Conservation (phyloP, 1,140 invertebrate species). For the Apis mellifera region Amel_HAv3.1 CM009934.2:11412501-11413000, state of each 20-base stretch:
- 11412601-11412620: neutral
- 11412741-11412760: constrained; percentile 38
- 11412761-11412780: constrained; percentile 62
- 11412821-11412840: constrained; percentile 6
- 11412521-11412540: neutral
- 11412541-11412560: neutral
- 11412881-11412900: constrained; percentile 54
- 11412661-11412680: constrained; percentile 82
- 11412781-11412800: constrained; percentile 76
- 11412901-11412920: constrained; percentile 61
- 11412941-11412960: neutral
- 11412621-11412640: constrained; percentile 3
- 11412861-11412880: neutral
- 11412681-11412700: constrained; percentile 81
- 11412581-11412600: neutral
- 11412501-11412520: neutral
- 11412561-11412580: neutral
- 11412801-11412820: constrained; percentile 71
- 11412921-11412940: constrained; percentile 7
- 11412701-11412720: constrained; percentile 79
- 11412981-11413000: constrained; percentile 52
- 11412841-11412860: neutral
- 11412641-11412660: constrained; percentile 73
- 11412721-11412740: constrained; percentile 78
- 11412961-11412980: constrained; percentile 49